phyloP scores from a whole-genome alignment of 1,140 invertebrate species.

The Wasmannia auropunctata region DNA sequence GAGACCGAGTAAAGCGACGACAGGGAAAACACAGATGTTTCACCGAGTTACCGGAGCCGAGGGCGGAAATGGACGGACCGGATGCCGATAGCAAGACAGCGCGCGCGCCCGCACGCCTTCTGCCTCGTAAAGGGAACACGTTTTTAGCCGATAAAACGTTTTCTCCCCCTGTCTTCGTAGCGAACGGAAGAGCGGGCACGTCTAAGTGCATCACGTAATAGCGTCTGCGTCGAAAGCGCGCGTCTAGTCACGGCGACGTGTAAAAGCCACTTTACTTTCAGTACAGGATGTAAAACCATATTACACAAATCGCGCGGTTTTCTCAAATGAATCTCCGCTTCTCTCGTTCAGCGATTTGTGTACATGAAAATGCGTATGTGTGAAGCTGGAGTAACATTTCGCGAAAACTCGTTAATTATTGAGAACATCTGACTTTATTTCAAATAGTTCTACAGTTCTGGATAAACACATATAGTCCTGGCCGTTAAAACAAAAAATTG shows the following conservation, averaged over 20 bases:
- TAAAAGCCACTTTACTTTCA: not conserved
- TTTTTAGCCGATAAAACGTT: slow-evolving; percentile 48
- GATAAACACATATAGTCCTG: too few species aligned
- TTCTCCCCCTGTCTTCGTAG: not conserved
- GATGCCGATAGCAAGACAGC: slow-evolving; percentile 63
- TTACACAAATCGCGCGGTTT: not conserved
- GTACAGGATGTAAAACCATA: not conserved
- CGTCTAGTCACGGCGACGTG: not conserved
- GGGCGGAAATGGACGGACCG: slow-evolving; percentile 66
- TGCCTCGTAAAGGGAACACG: slow-evolving; percentile 48
- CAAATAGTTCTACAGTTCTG: too few species aligned
- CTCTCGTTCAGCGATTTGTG: not conserved
- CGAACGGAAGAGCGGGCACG: slow-evolving; percentile 9
- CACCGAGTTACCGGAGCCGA: slow-evolving; percentile 59
- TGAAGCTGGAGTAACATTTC: not conserved
- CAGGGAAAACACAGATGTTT: slow-evolving; percentile 63
- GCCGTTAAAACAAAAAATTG: too few species aligned
- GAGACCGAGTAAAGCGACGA: slow-evolving; percentile 25
- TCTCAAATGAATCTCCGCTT: not conserved
- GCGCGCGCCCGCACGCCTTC: not conserved
- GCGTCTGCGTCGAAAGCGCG: not conserved
- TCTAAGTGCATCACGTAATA: not conserved
- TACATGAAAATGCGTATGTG: not conserved
- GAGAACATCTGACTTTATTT: not conserved
- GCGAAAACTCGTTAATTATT: not conserved